These are phyloP conservation scores for Microctenopoma stevenorrisi DNA, from an alignment of 2,797 vertebrate species.

Conservation along the genomic window DNA sequence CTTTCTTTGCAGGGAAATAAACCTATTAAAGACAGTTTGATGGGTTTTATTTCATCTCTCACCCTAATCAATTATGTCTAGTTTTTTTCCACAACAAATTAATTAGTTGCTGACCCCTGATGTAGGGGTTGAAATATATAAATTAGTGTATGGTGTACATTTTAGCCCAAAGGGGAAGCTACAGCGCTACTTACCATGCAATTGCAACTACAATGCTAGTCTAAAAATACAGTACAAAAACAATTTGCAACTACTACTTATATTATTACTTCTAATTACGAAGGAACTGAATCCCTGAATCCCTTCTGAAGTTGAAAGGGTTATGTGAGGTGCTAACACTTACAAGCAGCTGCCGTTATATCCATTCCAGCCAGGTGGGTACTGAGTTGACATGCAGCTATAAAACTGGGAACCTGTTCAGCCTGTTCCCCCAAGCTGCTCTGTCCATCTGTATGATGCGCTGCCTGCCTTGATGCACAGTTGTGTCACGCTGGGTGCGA, in stretches of 20 bases:
- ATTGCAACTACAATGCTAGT: background rate
- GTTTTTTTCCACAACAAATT: no score
- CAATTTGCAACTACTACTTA: background rate
- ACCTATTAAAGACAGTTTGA: no score
- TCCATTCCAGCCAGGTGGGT: conserved; percentile 43
- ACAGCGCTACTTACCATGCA: background rate
- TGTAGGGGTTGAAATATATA: background rate
- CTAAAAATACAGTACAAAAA: background rate
- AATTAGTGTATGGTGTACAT: background rate
- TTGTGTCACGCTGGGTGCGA: conserved; percentile 29
- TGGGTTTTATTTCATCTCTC: no score
- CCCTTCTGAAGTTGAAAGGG: conserved; percentile 23
- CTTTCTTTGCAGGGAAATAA: no score
- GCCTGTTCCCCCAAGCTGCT: conserved; percentile 52
- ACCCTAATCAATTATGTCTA: no score
- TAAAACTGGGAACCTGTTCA: conserved; percentile 58
- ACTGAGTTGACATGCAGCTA: conserved; percentile 48
- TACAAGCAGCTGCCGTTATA: conserved; percentile 14
- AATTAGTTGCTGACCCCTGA: background rate
- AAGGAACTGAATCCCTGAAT: background rate
- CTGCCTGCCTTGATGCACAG: conserved; percentile 33
- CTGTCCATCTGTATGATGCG: conserved; percentile 61
- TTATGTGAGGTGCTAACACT: conserved; percentile 36
- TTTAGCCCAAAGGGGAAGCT: background rate
- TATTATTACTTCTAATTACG: background rate